phyloP scores from a whole-genome alignment of 2,797 vertebrate genomes.

The Micrastur ruficollis region DNA sequence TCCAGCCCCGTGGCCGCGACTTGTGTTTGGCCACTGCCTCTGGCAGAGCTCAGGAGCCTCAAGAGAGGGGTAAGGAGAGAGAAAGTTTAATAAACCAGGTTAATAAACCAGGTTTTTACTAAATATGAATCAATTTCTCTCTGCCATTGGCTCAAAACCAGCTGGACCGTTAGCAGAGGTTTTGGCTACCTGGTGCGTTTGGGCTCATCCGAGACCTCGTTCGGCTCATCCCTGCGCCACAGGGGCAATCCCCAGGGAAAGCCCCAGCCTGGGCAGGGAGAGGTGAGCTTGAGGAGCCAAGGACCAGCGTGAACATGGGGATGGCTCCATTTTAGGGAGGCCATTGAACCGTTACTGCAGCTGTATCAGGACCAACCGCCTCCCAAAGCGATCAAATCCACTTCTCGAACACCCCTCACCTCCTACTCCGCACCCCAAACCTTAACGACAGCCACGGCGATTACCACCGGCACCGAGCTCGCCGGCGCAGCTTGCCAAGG shows the following conservation, averaged over 20 bases:
- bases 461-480: background rate
- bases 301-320: rapidly evolving
- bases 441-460: rapidly evolving
- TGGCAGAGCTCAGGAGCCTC: background rate
- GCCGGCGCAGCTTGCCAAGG: rapidly evolving
- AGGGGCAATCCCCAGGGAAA: background rate
- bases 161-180: background rate
- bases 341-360: background rate
- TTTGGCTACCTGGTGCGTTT: rapidly evolving
- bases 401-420: background rate
- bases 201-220: background rate
- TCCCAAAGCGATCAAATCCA: background rate
- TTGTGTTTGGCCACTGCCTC: rapidly evolving
- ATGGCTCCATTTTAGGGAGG: slow-evolving; percentile 27
- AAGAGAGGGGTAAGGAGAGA: background rate
- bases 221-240: background rate
- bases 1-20: rapidly evolving
- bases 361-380: background rate
- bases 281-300: background rate
- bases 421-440: background rate
- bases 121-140: background rate
- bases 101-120: background rate
- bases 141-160: background rate
- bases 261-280: background rate
- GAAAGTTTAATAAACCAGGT: background rate